Base-by-base conservation (phyloP, 2,888 invertebrate genomes). In the Yponomeuta plumbellus region DNA sequence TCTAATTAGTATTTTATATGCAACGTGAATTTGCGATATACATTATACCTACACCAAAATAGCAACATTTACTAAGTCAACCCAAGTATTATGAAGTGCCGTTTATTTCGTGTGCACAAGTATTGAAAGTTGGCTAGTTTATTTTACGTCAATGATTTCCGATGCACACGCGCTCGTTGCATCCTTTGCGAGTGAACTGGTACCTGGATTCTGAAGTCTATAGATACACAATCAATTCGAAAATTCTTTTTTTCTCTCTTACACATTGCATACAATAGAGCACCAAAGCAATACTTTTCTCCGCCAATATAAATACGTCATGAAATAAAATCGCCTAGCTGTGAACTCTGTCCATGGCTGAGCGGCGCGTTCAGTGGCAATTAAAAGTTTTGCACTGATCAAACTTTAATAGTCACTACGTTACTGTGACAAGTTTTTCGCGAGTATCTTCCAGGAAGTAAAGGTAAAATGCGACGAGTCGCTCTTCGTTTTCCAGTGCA, bases 331-430 rank as follows among this genome's bases (percentile, higher is more conserved):
- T 79, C 73, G 69, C 70, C 67, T 73, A 70, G 72, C 17, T 52
- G 44, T 52, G 44, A 13, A 52, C 17, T 17, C 17, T 17, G 44
- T 52, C 34, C 44, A 52, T 52, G 44, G 44, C 44, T 61, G 61
- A 17, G 66, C 40, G 63, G 23, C 40, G 39, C 81, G 80, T 85
- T 85, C 85, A 85, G 80, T 81, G 77, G 86, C 86, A 88, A 89
- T 88, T 88, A 88, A 87, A 88, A 88, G 85, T 88, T 87, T 84
- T 72, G 72, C 77, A 81, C 81, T 86, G 86, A 86, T 87, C 84
- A 84, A 86, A 88, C 83, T 87, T 85, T 79, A 80, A 78, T 80
- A 83, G 83, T 86, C 84, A 84, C 82, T 84, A 83, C 83, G 83
- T 80, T 75, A 75, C 72, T 73, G 76, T 70, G 72, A 61, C 76